Evolutionary conservation across 2,113 vertebrate genomes (phyloP), one percentile per base, ranked within the genome.

Genomic region (Turdus rufiventris): DNA sequence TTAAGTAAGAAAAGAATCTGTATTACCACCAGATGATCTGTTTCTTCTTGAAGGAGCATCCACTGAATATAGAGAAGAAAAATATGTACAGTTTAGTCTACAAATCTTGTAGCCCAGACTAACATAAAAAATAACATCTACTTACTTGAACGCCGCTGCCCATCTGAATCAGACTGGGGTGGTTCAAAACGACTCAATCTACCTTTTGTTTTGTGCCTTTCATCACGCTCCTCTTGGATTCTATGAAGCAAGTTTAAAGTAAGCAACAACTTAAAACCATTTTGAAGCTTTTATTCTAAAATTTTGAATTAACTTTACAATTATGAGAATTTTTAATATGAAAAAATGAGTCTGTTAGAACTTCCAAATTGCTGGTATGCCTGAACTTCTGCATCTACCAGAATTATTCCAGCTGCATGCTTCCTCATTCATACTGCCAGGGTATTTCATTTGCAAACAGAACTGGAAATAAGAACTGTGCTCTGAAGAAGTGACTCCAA

Each of bases 41-140:
- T 99, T 99, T 98, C 99, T 99, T 98, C 99, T 98, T 98, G 99
- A 99, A 98, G 99, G 99, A 94, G 98, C 98, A 98, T 99, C 99
- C 98, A 98, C 99, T 99, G 97, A 98, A 98, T 97, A 97, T 93
- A 97, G 62, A 95, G 14, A 93, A 93, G 36, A 84, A 84, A 91
- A 66, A 94, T 3, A 91, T 1, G 42, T 0, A 24, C 26, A 50
- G 24, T 68, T 97, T 93, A 97, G 89, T 92, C 62, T 81, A 88
- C 23, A 76, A 71, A 84, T 93, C 93, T 62, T 40, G 57, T 65
- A 72, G 29, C 40, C 62, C n/a, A 67, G 94, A 56, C 17, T 79
- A 38, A 56, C 31, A 91, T 12, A 79, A 96, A 92, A 95, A 95
- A 67, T 47, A 94, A 61, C 40, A 42, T 68, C 53, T 73, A 97